A percentile compares a stretch with the other conserved stretches of the same genome.
Evolutionary conservation across 2,113 vertebrate species (phyloP).

Genomic region (Phycodurus eques): DNA sequence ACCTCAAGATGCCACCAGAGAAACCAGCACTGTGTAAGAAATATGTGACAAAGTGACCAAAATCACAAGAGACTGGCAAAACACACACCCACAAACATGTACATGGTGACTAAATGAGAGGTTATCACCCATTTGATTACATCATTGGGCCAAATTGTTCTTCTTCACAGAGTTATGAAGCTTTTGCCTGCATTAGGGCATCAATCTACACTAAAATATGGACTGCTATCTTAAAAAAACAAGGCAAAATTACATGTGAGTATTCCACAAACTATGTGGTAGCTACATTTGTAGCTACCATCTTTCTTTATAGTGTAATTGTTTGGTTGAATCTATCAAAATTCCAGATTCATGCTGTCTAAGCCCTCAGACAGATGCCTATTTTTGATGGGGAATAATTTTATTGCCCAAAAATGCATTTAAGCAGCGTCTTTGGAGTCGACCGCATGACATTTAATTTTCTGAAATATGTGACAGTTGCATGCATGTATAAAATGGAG

Average conservation of each 20-base stretch:
- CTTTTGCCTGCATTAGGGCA: neutral
- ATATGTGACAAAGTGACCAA: slow-evolving; percentile 66
- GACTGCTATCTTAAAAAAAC: neutral
- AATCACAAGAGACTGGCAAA: slow-evolving; percentile 60
- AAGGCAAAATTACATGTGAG: neutral
- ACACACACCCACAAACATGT: slow-evolving; percentile 59
- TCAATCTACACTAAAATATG: neutral
- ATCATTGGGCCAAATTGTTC: slow-evolving; percentile 56
- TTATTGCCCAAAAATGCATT: slow-evolving; percentile 41
- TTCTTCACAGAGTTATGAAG: slow-evolving; percentile 38
- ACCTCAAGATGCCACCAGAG: slow-evolving; percentile 63
- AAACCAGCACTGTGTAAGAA: slow-evolving; percentile 33
- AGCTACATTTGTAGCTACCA: slow-evolving; percentile 29
- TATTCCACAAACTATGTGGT: slow-evolving; percentile 16
- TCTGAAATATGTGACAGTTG: slow-evolving; percentile 47
- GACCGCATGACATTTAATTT: slow-evolving; percentile 56
- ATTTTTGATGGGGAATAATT: slow-evolving; percentile 45
- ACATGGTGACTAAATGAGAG: slow-evolving; percentile 63
- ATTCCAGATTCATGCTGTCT: slow-evolving; percentile 36
- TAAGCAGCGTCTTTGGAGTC: slow-evolving; percentile 24
- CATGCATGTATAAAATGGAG: slow-evolving; percentile 59
- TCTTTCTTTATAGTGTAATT: slow-evolving; percentile 37
- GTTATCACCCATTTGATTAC: slow-evolving; percentile 61
- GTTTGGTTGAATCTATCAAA: slow-evolving; percentile 34
- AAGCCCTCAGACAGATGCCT: slow-evolving; percentile 26